Evolutionary conservation across 2,888 invertebrate species (phyloP).

Genomic region (Merodon equestris): DNA sequence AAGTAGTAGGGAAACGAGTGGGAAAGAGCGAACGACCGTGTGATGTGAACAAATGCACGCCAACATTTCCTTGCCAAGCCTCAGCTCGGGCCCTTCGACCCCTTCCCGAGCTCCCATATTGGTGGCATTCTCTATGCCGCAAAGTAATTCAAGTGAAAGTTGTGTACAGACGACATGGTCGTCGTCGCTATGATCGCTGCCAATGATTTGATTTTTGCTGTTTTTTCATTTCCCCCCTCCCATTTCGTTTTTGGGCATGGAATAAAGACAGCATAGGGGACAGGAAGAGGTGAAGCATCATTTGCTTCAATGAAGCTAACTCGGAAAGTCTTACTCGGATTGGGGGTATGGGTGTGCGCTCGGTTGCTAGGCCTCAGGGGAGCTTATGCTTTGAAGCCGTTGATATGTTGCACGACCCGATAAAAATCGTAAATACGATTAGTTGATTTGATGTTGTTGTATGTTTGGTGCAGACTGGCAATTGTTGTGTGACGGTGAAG

Average conservation of each 20-base stretch:
- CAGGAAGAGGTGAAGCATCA: constrained; percentile 4
- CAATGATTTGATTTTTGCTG: constrained; percentile 25
- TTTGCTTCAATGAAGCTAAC: constrained; percentile 31
- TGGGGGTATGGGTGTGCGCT: constrained; percentile 6
- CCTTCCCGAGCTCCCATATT: neutral
- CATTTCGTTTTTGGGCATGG: neutral
- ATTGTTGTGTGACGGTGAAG: neutral
- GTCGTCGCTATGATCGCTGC: constrained; percentile 21
- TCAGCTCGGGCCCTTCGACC: neutral
- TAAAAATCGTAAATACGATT: constrained; percentile 19
- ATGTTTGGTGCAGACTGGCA: constrained; percentile 1
- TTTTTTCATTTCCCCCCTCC: constrained; percentile 10
- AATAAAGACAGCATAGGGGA: neutral
- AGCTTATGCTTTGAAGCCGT: constrained; percentile 6
- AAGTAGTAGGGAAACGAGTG: neutral
- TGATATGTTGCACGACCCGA: constrained; percentile 16
- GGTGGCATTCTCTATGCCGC: constrained; percentile 18
- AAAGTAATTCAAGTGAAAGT: constrained; percentile 45
- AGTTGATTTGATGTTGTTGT: constrained; percentile 2
- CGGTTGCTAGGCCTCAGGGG: constrained; percentile 28
- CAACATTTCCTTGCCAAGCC: constrained; percentile 18
- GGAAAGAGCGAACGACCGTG: neutral
- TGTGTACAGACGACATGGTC: constrained; percentile 16
- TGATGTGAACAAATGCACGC: constrained; percentile 33
- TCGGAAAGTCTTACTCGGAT: constrained; percentile 5